Percentiles rank a stretch among this genome's conserved stretches.
phyloP scores from a whole-genome alignment of 2,888 invertebrate genomes.

The Ennomos fuscantarius region DNA sequence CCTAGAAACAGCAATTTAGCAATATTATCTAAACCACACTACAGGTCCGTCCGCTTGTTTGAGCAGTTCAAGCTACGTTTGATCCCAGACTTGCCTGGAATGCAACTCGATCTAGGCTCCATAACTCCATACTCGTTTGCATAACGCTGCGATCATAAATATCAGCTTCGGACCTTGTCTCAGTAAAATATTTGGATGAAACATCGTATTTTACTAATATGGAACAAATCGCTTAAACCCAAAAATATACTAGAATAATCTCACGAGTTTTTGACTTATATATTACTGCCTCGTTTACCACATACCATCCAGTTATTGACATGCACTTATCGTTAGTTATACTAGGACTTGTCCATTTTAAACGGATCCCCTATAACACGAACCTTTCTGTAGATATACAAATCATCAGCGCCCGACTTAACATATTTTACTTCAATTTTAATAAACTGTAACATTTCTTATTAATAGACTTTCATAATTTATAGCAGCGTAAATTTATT shows the following conservation, averaged over 20 bases:
- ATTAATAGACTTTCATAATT: constrained; percentile 27
- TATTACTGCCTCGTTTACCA: too few species aligned
- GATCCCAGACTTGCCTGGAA: constrained; percentile 35
- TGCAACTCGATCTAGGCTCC: constrained; percentile 35
- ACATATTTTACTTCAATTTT: constrained; percentile 11
- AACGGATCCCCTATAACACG: too few species aligned
- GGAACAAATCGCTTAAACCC: too few species aligned
- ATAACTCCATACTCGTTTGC: constrained; percentile 18
- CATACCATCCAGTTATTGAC: too few species aligned
- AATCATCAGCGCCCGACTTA: constrained; percentile 1
- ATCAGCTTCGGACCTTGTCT: constrained; percentile 1
- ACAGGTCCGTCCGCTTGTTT: constrained; percentile 5
- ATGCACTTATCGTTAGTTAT: too few species aligned
- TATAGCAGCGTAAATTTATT: constrained; percentile 19
- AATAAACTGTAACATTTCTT: constrained; percentile 11
- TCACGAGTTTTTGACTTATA: too few species aligned
- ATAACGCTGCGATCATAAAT: constrained; percentile 15
- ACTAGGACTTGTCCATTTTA: too few species aligned
- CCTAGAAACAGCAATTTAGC: constrained; percentile 6
- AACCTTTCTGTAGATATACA: neutral
- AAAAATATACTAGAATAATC: too few species aligned
- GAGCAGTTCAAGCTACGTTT: constrained; percentile 18
- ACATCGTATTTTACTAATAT: too few species aligned
- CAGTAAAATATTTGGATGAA: neutral
- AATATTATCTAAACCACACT: constrained; percentile 5